phyloP scores from a whole-genome alignment of 2,113 vertebrate species.

The Glareola pratincola region DNA sequence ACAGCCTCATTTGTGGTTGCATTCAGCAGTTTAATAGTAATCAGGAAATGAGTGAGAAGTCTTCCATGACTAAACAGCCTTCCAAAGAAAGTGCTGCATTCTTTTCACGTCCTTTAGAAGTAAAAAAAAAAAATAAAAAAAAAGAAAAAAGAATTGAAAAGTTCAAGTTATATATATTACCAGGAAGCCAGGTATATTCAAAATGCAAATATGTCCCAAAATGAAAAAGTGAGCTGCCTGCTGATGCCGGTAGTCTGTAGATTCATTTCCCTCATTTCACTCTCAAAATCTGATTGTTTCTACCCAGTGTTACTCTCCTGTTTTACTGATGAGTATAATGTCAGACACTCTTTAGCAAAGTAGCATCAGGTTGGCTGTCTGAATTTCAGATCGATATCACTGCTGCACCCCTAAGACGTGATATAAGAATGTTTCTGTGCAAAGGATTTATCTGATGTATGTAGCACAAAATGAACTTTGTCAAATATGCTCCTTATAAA shows the following conservation, averaged over 20 bases:
- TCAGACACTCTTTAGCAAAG: background rate
- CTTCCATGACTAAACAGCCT: background rate
- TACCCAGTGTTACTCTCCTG: background rate
- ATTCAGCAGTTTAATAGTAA: slow-evolving; percentile 22
- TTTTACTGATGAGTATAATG: slow-evolving; percentile 2
- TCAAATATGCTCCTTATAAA: background rate
- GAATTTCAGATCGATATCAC: background rate
- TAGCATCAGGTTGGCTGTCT: background rate
- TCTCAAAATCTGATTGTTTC: slow-evolving; percentile 43
- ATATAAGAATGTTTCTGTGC: background rate
- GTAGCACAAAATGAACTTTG: background rate
- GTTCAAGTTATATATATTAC: slow-evolving; percentile 37
- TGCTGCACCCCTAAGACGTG: background rate
- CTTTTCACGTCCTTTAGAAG: background rate
- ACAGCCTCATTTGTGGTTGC: slow-evolving; percentile 4
- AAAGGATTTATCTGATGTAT: background rate
- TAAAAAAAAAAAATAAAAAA: background rate
- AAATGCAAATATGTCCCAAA: slow-evolving; percentile 15
- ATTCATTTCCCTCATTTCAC: slow-evolving; percentile 21
- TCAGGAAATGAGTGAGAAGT: background rate
- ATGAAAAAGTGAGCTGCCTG: slow-evolving; percentile 32
- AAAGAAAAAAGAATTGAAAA: background rate
- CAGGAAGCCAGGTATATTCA: slow-evolving; percentile 25
- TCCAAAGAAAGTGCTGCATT: background rate
- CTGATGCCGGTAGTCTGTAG: background rate